Base-by-base conservation (phyloP, 2,888 invertebrate species). In the Leistus spinibarbis region DNA sequence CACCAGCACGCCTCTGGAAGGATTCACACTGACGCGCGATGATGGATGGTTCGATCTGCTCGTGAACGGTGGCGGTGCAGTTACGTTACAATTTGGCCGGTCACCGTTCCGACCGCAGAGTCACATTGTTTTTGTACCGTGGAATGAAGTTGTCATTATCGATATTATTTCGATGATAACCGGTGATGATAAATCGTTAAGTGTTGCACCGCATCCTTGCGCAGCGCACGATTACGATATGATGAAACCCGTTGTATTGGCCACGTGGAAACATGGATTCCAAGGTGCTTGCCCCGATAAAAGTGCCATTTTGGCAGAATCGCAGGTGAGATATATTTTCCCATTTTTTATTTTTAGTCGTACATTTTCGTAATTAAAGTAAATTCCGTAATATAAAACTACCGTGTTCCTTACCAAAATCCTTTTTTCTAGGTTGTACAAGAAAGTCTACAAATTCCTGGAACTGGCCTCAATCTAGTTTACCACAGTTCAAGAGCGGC, bases 51-150 rank as follows among this genome's bases (percentile, higher is more conserved):
- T 99, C 87, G 99, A 99, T 87, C 90, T 99, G 68, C 90, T 99
- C 83, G 98, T 99, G 16, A 99, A 99, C 86, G 99, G 99, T n/a
- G 99, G 99, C 0, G 98, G 98, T 0, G 96, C 97, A 0, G 96
- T 99, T 1, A 97, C 95, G 0, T 87, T 99, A 68, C 95, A 97
- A 84, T 98, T 99, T 83, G 97, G 98, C 76, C 89, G 96, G 76
- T 93, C 95, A 57, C 96, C 96, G 0, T 97, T 97, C 86, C 92
- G 95, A 78, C 92, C 96, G 0, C 94, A 95, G 80, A 93, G 92
- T 62, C 91, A 95, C 82, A 96, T 96, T 76, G 93, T 96, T 19
- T 95, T 93, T 84, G 96, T 98, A 23, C 98, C 98, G 9, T 98
- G 98, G 96, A 99, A 99, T 87, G 96, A 96, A 91, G 97, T 99